phyloP scores from a whole-genome alignment of 1,140 invertebrate species.

The Chrysopa pallens region DNA sequence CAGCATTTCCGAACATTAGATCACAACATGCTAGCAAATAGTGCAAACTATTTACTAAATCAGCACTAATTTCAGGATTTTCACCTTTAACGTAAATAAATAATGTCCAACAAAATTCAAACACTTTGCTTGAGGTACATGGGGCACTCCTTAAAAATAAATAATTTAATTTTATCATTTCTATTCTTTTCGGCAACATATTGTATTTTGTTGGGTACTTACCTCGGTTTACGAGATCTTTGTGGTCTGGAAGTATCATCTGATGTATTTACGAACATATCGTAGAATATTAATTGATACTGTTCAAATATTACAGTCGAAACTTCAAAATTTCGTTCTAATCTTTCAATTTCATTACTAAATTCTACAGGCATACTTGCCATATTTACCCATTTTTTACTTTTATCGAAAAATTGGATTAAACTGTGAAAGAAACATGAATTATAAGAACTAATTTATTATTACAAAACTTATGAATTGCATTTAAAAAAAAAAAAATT shows the following conservation, averaged over 20 bases:
- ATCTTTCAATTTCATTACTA: constrained; percentile 60
- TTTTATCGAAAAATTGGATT: constrained; percentile 90
- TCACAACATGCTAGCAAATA: constrained; percentile 79
- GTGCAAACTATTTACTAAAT: constrained; percentile 90
- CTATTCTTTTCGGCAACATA: too few relatives aligned
- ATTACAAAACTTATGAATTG: too few relatives aligned
- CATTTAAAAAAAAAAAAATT: too few relatives aligned
- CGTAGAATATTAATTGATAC: constrained; percentile 73
- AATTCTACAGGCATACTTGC: constrained; percentile 72
- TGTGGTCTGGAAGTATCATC: constrained; percentile 36
- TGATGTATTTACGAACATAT: constrained; percentile 54
- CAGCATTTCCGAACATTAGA: constrained; percentile 73
- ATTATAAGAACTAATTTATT: too few relatives aligned
- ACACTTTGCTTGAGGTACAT: constrained; percentile 63
- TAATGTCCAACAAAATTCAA: constrained; percentile 86
- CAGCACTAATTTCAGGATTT: constrained; percentile 65
- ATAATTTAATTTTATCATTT: too few relatives aligned
- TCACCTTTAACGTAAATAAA: constrained; percentile 84
- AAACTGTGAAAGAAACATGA: constrained; percentile 45
- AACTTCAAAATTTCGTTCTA: constrained; percentile 88
- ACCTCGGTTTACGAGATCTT: constrained; percentile 54
- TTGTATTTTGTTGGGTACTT: not conserved
- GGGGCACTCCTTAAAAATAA: constrained; percentile 35
- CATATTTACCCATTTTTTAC: constrained; percentile 93
- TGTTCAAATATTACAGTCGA: constrained; percentile 89